A percentile compares a stretch with the other conserved stretches of the same genome.
Conservation (phyloP, 2,113 vertebrate species). For the Thinocorus orbignyianus region DNA sequence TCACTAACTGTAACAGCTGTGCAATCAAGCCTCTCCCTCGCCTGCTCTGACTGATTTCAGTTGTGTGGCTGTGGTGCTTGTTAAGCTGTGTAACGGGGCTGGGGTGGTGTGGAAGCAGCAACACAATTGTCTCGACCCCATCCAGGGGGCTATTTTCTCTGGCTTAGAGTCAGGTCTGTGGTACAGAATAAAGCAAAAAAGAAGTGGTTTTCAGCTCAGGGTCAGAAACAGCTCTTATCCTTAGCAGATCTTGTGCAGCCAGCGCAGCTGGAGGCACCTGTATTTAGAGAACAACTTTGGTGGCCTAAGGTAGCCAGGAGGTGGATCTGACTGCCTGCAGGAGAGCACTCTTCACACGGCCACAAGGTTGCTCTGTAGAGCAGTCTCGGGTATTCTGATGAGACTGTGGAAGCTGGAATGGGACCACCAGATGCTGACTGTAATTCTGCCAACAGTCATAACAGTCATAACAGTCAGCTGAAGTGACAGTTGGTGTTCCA, state of each 20-base stretch:
- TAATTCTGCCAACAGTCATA: no score
- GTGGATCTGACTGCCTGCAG: background rate
- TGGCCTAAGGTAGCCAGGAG: background rate
- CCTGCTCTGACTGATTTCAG: background rate
- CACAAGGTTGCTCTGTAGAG: background rate
- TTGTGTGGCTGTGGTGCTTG: fast-evolving
- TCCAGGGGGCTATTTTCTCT: background rate
- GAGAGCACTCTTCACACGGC: background rate
- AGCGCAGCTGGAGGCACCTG: background rate
- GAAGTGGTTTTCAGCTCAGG: background rate
- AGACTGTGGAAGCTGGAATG: background rate
- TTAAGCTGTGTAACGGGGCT: background rate
- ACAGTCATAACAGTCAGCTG: fast-evolving
- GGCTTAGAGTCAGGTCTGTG: background rate
- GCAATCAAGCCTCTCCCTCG: background rate
- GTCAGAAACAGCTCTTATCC: background rate
- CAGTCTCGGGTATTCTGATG: fast-evolving
- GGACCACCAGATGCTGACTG: background rate
- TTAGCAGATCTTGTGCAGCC: background rate
- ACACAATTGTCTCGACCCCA: fast-evolving
- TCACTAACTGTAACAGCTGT: background rate
- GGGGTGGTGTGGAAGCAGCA: background rate
- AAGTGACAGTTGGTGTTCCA: fast-evolving
- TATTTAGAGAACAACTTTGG: background rate
- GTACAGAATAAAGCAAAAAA: background rate